Percentiles rank a stretch among this genome's conserved stretches.
These are phyloP conservation scores for Irena cyanogastra DNA, from an alignment of 2,113 vertebrate species.

Conservation along the genomic window DNA sequence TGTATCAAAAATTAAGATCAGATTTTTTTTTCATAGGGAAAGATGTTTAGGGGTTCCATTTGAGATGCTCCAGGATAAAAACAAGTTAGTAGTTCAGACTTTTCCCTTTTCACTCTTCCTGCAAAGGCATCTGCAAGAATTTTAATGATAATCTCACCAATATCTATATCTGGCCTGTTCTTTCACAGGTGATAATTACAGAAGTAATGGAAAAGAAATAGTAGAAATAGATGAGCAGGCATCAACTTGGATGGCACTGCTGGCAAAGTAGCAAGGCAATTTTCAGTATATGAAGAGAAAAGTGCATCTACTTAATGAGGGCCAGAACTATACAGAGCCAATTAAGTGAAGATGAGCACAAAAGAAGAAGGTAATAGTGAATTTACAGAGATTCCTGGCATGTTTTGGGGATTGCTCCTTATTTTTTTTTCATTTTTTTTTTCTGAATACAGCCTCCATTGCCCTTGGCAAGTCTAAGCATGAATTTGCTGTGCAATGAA, in stretches of 20 bases:
- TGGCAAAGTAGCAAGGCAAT: not conserved
- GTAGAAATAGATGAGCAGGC: not conserved
- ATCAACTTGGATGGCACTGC: not conserved
- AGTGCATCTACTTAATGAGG: not conserved
- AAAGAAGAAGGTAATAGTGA: not conserved
- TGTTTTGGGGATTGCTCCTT: not conserved
- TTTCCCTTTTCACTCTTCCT: not conserved
- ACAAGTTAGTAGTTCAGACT: not conserved
- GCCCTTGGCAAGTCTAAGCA: not conserved
- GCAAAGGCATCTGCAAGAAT: not conserved
- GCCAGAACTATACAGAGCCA: not conserved
- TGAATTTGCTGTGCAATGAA: not conserved
- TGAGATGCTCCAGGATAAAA: not conserved
- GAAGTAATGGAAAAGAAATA: not conserved
- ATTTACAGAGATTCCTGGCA: not conserved
- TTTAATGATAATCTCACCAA: not conserved
- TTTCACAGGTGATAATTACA: constrained; percentile 17
- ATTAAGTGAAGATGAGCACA: not conserved
- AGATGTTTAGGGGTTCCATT: not conserved
- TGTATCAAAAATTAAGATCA: not conserved
- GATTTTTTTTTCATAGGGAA: not conserved
- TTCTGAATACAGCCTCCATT: not conserved
- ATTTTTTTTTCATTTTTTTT: no score
- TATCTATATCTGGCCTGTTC: not conserved
- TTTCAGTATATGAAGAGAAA: not conserved